Conservation (phyloP, 1,140 invertebrate genomes). For the Meteorus sp. region DNA sequence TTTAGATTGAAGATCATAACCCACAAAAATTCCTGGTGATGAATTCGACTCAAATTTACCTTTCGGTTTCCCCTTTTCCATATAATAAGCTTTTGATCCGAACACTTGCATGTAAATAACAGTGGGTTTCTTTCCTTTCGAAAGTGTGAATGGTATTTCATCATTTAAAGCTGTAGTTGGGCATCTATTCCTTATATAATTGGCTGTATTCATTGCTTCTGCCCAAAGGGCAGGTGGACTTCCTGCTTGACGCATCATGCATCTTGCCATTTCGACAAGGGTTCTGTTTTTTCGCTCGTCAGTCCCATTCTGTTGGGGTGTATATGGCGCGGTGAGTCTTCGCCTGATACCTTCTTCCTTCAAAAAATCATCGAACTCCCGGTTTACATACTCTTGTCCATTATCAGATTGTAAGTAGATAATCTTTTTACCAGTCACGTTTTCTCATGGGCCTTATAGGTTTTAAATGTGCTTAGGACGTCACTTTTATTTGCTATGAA, state of each 20-base stretch:
- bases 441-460: slow-evolving; percentile 2
- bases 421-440: background rate
- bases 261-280: slow-evolving; percentile 34
- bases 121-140: slow-evolving; percentile 22
- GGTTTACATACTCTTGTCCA: slow-evolving; percentile 2
- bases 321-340: slow-evolving; percentile 7
- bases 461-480: background rate
- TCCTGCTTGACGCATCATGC: slow-evolving; percentile 29
- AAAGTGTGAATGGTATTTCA: slow-evolving; percentile 28
- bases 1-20: background rate
- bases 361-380: slow-evolving; percentile 3
- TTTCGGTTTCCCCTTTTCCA: background rate
- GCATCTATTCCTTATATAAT: slow-evolving; percentile 43
- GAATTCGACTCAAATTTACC: slow-evolving; percentile 11
- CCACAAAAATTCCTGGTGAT: slow-evolving; percentile 1
- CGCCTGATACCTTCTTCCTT: background rate
- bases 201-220: slow-evolving; percentile 42
- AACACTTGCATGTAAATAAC: slow-evolving; percentile 29
- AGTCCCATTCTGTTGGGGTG: slow-evolving; percentile 29
- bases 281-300: slow-evolving; percentile 35
- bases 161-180: slow-evolving; percentile 25
- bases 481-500: background rate
- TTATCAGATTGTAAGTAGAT: slow-evolving; percentile 10
- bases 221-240: slow-evolving; percentile 38
- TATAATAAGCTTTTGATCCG: slow-evolving; percentile 22